phyloP scores from a whole-genome alignment of 2,888 invertebrate species.

The Phymatocera aterrima region DNA sequence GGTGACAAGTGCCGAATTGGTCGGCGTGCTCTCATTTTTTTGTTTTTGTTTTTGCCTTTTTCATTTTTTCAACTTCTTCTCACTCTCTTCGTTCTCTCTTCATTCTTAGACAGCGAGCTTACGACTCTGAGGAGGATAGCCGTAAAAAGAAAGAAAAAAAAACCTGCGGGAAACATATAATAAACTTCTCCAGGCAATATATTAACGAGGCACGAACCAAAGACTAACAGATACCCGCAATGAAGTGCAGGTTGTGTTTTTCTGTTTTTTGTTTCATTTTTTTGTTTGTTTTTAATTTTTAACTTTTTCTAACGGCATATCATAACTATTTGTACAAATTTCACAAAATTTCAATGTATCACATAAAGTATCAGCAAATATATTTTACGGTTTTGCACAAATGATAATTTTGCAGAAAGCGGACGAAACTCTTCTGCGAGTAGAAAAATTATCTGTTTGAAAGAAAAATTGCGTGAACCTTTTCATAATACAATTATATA shows the following conservation, averaged over 20 bases:
- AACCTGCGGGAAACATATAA: neutral
- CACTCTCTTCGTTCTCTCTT: neutral
- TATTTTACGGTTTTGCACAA: too few species aligned
- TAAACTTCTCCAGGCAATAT: neutral
- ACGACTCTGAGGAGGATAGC: neutral
- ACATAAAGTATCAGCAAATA: too few species aligned
- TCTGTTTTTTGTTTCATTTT: neutral
- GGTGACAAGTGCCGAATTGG: conserved; percentile 35
- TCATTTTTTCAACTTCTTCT: conserved; percentile 30
- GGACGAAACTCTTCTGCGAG: too few species aligned
- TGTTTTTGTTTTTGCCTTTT: neutral
- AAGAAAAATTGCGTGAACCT: too few species aligned
- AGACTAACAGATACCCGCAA: neutral
- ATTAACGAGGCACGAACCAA: conserved; percentile 36
- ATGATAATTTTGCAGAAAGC: too few species aligned
- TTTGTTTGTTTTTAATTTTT: too few species aligned
- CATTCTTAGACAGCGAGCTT: neutral
- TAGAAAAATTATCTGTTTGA: too few species aligned
- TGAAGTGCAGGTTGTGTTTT: neutral
- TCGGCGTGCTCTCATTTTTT: conserved; percentile 42
- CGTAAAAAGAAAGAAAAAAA: neutral
- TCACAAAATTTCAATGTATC: too few species aligned
- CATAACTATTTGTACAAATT: too few species aligned
- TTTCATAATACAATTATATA: too few species aligned
- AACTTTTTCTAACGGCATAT: too few species aligned